These are phyloP conservation scores for Trogon melanurus DNA, from an alignment of 2,113 vertebrate genomes.

Conservation along the genomic window DNA sequence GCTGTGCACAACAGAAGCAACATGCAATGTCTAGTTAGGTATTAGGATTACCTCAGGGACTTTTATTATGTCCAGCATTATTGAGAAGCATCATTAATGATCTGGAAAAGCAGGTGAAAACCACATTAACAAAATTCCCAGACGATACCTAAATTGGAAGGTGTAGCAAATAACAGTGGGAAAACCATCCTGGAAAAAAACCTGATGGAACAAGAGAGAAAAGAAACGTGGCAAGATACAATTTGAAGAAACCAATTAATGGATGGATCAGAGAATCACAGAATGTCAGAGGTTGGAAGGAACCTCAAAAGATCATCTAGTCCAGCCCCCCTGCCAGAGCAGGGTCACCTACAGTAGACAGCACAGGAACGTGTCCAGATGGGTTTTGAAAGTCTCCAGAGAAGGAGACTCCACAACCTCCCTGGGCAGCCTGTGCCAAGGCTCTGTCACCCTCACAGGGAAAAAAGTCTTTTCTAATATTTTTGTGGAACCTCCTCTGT, in stretches of 20 bases:
- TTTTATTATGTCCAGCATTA: not conserved
- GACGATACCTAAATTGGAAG: not conserved
- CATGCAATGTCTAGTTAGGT: not conserved
- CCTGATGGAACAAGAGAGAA: not conserved
- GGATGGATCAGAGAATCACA: no score
- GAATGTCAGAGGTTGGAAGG: no score
- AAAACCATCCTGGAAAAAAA: not conserved
- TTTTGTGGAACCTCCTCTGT: no score
- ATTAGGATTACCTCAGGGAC: not conserved
- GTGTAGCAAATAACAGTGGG: not conserved
- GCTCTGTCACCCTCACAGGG: no score
- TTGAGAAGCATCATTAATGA: not conserved
- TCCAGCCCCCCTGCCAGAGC: no score
- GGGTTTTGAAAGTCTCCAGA: no score
- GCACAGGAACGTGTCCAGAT: no score
- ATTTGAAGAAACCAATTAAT: not conserved
- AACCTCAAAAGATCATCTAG: no score
- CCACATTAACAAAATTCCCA: conserved; percentile 28
- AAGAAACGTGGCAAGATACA: not conserved
- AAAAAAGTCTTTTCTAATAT: no score
- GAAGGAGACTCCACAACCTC: no score
- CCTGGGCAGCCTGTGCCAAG: no score
- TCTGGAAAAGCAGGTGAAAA: conserved; percentile 29
- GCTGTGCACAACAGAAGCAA: not conserved
- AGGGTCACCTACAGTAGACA: no score